Base-by-base conservation (phyloP, 2,888 invertebrate species). In the Epinotia bilunana region DNA sequence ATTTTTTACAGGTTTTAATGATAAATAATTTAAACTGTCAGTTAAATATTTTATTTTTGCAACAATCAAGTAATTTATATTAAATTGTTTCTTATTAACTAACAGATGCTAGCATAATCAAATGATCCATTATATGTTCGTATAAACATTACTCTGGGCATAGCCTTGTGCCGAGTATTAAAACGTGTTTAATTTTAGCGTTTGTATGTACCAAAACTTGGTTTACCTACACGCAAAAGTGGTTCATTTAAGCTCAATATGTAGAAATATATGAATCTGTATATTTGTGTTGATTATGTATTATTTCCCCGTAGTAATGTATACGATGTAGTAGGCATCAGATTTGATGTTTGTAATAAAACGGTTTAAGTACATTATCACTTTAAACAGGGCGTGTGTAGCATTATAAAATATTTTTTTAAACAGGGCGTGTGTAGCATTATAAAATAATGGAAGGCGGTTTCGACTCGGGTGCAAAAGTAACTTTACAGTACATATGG, bases 271-370 rank as follows among this genome's bases (percentile, higher is more conserved):
- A 7, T 63, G 33, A 53, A 63, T 70, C 62, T 68, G 20, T 71
- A 71, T 65, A 55, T 65, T 7, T 53, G 62, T 64, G 18, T 49
- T 49, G 6, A 53, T 57, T 39, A 46, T 57, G 63, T 67, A 23
- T 64, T 46, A 58, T 64, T 60, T 55, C 39, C 39, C 46, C n/a
- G 13, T 60, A 57, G 61, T 23, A 60, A 53, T 60, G 39, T 49
- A 58, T 70, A n/a, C 57, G 63, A 57, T 60, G 58, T 11, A 60
- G 46, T 69, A 58, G 43, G 69, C 16, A 16, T 43, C 68, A 58
- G 43, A 55, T 68, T 20, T 57, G 12, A 12, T 20, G 20, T 57
- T 57, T 57, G 18, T 20, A 12, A 57, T 18, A 20, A 20, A 20
- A 53, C n/a, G 13, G 2, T 53, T 53, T 53, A 7, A n/a, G n/a